phyloP scores from a whole-genome alignment of 2,113 vertebrate genomes.

The Emberiza fucata region DNA sequence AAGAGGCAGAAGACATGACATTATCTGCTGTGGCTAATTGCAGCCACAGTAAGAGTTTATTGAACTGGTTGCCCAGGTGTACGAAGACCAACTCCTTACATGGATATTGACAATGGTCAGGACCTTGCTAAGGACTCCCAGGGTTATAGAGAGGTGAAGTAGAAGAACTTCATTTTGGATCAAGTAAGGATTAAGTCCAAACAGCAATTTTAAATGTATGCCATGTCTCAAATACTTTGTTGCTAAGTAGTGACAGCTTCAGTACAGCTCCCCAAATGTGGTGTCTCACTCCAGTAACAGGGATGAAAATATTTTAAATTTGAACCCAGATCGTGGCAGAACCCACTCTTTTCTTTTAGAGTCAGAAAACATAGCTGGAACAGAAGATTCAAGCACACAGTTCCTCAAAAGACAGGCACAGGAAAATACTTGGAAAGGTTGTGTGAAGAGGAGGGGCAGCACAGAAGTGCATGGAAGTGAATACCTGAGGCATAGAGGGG shows the following conservation, averaged over 20 bases:
- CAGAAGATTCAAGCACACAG: background rate
- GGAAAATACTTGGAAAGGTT: background rate
- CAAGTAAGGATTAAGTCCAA: background rate
- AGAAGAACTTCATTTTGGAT: background rate
- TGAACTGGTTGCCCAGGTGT: background rate
- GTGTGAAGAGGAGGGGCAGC: background rate
- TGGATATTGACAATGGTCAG: accelerated
- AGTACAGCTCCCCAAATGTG: background rate
- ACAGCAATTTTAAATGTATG: background rate
- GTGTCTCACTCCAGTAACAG: background rate
- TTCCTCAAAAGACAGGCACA: background rate
- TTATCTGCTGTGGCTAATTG: background rate
- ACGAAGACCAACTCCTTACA: background rate
- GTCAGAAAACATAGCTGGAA: background rate
- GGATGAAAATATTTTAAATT: background rate
- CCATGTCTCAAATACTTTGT: background rate
- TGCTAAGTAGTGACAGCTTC: background rate
- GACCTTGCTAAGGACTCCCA: background rate
- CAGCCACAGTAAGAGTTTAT: background rate
- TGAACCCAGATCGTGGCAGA: background rate
- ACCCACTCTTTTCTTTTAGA: background rate
- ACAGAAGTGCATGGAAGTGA: background rate
- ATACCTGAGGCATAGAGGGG: background rate
- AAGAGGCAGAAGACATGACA: background rate
- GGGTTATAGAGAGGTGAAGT: background rate